Evolutionary conservation across 2,113 vertebrate species (phyloP).

Genomic region (Oncorhynchus kisutch): DNA sequence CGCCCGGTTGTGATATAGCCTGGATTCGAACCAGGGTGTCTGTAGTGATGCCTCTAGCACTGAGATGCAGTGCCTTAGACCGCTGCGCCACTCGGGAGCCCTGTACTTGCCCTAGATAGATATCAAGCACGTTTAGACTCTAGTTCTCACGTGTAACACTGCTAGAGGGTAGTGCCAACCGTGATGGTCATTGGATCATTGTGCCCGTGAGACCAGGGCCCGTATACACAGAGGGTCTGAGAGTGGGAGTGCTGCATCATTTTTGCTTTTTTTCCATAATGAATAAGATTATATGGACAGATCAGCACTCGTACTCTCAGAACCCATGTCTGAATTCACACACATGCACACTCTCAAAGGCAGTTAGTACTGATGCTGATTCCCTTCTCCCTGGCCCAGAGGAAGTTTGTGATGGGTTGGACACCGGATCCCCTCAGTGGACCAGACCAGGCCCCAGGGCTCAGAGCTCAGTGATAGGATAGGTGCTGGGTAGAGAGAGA

Average conservation of each 20-base stretch:
- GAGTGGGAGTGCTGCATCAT: too few species aligned
- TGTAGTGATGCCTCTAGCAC: too few species aligned
- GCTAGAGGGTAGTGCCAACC: too few species aligned
- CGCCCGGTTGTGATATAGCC: too few species aligned
- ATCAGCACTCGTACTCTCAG: too few species aligned
- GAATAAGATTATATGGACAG: not conserved
- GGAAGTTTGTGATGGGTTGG: slow-evolving; percentile 47
- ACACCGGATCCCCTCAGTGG: slow-evolving; percentile 51
- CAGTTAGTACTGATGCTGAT: slow-evolving; percentile 1
- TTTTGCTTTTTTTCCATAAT: not conserved
- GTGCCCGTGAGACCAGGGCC: too few species aligned
- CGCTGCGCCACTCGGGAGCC: too few species aligned
- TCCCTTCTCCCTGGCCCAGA: slow-evolving; percentile 40
- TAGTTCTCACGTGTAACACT: not conserved
- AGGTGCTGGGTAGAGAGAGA: slow-evolving; percentile 12
- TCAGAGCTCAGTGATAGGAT: not conserved
- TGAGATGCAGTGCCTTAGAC: too few species aligned
- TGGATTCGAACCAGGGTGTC: too few species aligned
- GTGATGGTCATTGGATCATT: too few species aligned
- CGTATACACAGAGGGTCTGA: too few species aligned
- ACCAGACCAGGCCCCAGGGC: slow-evolving; percentile 37
- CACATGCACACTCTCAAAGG: not conserved
- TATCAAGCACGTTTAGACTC: not conserved
- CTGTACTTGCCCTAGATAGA: too few species aligned
- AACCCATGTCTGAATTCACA: not conserved